Conservation (phyloP, 2,113 vertebrate genomes). For the Gallinago paraguaiae region DNA sequence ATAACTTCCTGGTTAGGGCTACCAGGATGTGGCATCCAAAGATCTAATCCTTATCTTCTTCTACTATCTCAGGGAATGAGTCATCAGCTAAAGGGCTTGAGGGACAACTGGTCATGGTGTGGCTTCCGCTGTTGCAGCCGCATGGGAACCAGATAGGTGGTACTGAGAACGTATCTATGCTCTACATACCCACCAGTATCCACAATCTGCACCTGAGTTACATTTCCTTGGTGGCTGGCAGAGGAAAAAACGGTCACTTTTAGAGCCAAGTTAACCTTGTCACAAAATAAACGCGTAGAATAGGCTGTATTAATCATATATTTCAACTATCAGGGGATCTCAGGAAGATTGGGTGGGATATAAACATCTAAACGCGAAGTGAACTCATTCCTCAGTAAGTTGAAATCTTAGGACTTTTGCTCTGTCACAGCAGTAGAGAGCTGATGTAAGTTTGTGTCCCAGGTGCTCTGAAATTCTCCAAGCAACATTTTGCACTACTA, state of each 20-base stretch:
- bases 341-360: not conserved
- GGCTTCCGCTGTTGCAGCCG: not conserved
- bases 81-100: not conserved
- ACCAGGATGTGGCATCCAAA: not conserved
- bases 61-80: not conserved
- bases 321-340: not conserved
- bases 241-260: not conserved
- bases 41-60: not conserved
- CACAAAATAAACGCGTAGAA: not conserved
- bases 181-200: not conserved
- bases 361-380: not conserved
- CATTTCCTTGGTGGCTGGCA: not conserved
- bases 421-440: not conserved
- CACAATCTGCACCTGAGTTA: not conserved
- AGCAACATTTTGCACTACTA: not conserved
- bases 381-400: not conserved
- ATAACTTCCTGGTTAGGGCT: not conserved
- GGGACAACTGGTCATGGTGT: not conserved
- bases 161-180: accelerated
- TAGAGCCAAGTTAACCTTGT: not conserved
- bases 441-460: not conserved
- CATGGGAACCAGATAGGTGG: not conserved
- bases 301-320: not conserved
- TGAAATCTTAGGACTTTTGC: not conserved
- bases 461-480: not conserved